These are phyloP conservation scores for Coendou prehensilis DNA, from an alignment of 2,797 vertebrate genomes.

Conservation along the genomic window DNA sequence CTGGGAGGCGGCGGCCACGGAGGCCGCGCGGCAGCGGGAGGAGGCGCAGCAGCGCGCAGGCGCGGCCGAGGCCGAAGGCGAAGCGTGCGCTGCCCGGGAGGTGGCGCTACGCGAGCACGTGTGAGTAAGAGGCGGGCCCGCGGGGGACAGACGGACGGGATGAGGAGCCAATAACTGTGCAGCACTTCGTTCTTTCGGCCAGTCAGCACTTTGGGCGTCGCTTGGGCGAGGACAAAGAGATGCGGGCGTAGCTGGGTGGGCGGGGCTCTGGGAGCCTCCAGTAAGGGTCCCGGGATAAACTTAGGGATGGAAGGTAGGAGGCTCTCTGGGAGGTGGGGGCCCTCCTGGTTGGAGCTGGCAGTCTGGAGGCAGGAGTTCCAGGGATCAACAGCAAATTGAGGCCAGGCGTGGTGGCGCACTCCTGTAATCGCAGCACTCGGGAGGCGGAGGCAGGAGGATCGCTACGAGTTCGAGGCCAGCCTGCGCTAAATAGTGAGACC, in stretches of 20 bases:
- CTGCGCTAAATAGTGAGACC: background rate
- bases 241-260: fast-evolving
- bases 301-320: fast-evolving
- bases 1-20: conserved; percentile 58
- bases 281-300: too few species aligned
- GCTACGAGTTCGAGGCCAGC: background rate
- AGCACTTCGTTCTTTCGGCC: background rate
- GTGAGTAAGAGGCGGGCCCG: conserved; percentile 69
- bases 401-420: background rate
- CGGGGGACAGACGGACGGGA: too few species aligned
- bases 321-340: too few species aligned
- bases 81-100: conserved; percentile 73
- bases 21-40: conserved; percentile 41
- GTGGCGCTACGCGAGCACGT: conserved; percentile 43
- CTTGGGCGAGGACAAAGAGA: fast-evolving
- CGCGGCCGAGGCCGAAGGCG: background rate
- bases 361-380: background rate
- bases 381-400: background rate
- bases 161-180: background rate
- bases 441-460: background rate
- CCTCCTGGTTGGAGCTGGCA: background rate
- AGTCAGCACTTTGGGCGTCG: background rate
- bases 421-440: background rate
- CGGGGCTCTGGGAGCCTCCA: fast-evolving
- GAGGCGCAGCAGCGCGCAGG: conserved; percentile 40